Conservation (phyloP, 2,113 vertebrate species). For the Salvator merianae region DNA sequence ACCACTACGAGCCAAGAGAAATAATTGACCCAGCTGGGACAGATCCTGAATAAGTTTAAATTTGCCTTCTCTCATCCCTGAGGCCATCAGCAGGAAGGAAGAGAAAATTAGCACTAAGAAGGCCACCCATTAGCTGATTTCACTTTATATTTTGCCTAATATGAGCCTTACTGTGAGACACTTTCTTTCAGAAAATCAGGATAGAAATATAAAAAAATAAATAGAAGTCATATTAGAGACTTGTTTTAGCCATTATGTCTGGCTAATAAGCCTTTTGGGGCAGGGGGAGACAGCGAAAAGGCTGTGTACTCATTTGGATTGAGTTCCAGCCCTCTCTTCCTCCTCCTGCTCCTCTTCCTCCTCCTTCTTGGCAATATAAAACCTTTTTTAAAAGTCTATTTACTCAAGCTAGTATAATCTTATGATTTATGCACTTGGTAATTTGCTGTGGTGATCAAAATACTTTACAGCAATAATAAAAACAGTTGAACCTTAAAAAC, state of each 20-base stretch:
- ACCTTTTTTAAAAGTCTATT: accelerated
- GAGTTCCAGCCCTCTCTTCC: too few relatives aligned
- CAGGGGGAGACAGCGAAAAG: too few relatives aligned
- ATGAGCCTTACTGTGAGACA: not conserved
- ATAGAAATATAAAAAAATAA: not conserved
- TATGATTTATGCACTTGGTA: not conserved
- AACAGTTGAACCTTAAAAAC: slow-evolving; percentile 1
- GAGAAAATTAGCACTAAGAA: not conserved
- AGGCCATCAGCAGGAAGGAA: not conserved
- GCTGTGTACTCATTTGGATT: too few relatives aligned
- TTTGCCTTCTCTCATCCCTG: not conserved
- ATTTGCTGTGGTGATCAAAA: not conserved
- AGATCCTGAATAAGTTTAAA: not conserved
- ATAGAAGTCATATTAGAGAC: not conserved
- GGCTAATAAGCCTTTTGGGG: too few relatives aligned
- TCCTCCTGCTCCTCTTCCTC: too few relatives aligned
- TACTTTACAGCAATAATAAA: not conserved
- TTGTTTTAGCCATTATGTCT: not conserved
- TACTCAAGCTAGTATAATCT: not conserved
- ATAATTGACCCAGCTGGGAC: not conserved
- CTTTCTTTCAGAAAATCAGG: not conserved
- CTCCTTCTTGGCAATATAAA: not conserved
- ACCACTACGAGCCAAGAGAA: not conserved
- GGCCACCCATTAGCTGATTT: not conserved
- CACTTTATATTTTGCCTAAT: not conserved